Evolutionary conservation across 1,140 invertebrate genomes (phyloP), one percentile per base, ranked within the genome.

Genomic region (Tetranychus cinnabarinus): DNA sequence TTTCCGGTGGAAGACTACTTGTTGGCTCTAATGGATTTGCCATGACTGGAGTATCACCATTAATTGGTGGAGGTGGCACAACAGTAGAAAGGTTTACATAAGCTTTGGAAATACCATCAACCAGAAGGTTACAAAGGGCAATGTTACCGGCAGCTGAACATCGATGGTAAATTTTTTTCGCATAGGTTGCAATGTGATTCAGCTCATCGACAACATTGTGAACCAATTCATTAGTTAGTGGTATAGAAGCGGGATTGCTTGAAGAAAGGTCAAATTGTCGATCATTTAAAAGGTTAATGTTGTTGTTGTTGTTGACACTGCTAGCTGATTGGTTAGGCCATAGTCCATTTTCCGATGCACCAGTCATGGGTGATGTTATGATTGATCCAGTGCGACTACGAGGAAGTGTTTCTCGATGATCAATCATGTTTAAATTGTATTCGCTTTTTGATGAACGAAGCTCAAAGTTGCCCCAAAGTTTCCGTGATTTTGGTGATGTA

Each of bases 401-500:
- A 8, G 58, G 46, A 52, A 56, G 56, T 34, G 15, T 36, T 36
- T 60, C 55, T 59, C 63, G 56, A 42, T 42, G 39, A 62, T 66
- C 66, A 46, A 63, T 64, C 31, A 60, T 64, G 12, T 65, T 62
- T 39, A 69, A 61, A 61, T 69, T 66, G 12, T 62, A 66, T 58
- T 64, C 63, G 56, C 63, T 64, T 54, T 64, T 64, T 3, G 63
- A 45, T 23, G 63, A 64, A 55, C 63, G 31, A 48, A 64, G 50
- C 33, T 50, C 60, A 48, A 64, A 63, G n/a, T 46, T 59, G 33
- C 34, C 37, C 63, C 63, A 64, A n/a, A 59, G n/a, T 35, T 52
- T 63, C 4, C 62, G 45, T 15, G 12, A 47, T 35, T 23, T n/a
- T 2, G 33, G 6, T 2, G 58, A 58, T 23, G 63, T 50, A 50